Evolutionary conservation across 2,113 vertebrate genomes (phyloP).

Genomic region (Vimba vimba): DNA sequence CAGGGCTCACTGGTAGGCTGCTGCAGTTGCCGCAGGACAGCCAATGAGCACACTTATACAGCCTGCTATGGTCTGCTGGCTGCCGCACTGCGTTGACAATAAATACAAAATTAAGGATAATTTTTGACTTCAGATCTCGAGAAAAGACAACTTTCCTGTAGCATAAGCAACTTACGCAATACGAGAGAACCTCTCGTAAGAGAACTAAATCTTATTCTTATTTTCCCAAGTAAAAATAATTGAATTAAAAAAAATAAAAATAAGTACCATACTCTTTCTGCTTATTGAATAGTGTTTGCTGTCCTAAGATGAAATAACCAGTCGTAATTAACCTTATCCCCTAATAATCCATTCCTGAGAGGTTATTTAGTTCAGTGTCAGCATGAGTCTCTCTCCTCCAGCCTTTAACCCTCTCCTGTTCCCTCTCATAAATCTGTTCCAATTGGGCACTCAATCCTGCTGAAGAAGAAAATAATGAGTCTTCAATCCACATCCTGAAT

Average conservation of each 20-base stretch:
- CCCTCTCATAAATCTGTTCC: slow-evolving; percentile 71
- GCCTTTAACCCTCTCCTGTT: slow-evolving; percentile 63
- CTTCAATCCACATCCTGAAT: not conserved
- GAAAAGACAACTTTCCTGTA: too few species aligned
- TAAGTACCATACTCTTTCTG: not conserved
- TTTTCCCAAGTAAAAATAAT: not conserved
- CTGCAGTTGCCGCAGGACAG: too few species aligned
- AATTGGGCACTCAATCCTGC: slow-evolving; percentile 74
- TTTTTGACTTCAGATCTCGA: too few species aligned
- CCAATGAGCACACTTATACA: too few species aligned
- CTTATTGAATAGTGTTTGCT: not conserved
- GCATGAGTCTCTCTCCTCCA: slow-evolving; percentile 58
- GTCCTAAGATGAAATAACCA: slow-evolving; percentile 18
- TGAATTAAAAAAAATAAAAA: not conserved
- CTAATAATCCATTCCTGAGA: slow-evolving; percentile 47
- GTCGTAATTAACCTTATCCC: slow-evolving; percentile 11
- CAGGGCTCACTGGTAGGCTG: too few species aligned
- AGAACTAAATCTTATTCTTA: not conserved
- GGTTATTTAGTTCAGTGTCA: slow-evolving; percentile 35
- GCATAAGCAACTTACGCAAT: too few species aligned
- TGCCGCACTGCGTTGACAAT: too few species aligned
- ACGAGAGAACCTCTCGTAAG: too few species aligned
- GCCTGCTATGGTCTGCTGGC: too few species aligned
- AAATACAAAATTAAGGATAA: too few species aligned
- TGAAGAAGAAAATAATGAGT: slow-evolving; percentile 22